Evolutionary conservation across 2,888 invertebrate species (phyloP), one percentile per base, ranked within the genome.

Genomic region (Micoletzkya japonica): DNA sequence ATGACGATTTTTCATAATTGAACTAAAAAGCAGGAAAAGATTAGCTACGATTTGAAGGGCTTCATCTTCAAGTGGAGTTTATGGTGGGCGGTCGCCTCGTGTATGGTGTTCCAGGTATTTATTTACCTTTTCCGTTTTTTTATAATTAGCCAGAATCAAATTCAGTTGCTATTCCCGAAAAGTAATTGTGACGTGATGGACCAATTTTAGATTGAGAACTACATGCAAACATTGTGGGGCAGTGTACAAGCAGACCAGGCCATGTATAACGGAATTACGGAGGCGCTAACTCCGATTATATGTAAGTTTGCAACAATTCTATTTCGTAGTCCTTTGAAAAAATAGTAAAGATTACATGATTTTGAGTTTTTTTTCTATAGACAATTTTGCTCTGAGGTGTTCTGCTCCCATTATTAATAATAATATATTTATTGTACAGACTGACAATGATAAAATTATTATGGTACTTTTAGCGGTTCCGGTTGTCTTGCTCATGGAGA

Each of bases 211-310:
- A 90, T 91, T 10, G 90, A 91, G 81, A 90, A 89, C 28, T 95
- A 93, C 86, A 89, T 92, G 77, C 95, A 95, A 86, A 89, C 92
- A 6, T 87, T 95, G 39, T 95, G 94, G 93, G 90, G 90, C 36
- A 81, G 77, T 0, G 78, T 86, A 1, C 89, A 90, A 57, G 90
- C 91, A 74, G 90, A 74, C 44, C 54, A 77, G 30, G 75, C 80
- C 36, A 61, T 85, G 7, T 90, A 90, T 80, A 93, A 93, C 85
- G 94, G 94, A 0, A 91, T 91, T 17, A 92, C 93, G 0, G 94
- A 94, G 86, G 92, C 93, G 0, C 82, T 89, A 0, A 89, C 91
- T 49, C 92, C 92, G 0, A n/a, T n/a, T n/a, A n/a, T n/a, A n/a
- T n/a, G n/a, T n/a, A n/a, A n/a, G n/a, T n/a, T n/a, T n/a, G n/a